These are phyloP conservation scores for Cylas formicarius DNA, from an alignment of 1,140 invertebrate species.

Conservation along the genomic window DNA sequence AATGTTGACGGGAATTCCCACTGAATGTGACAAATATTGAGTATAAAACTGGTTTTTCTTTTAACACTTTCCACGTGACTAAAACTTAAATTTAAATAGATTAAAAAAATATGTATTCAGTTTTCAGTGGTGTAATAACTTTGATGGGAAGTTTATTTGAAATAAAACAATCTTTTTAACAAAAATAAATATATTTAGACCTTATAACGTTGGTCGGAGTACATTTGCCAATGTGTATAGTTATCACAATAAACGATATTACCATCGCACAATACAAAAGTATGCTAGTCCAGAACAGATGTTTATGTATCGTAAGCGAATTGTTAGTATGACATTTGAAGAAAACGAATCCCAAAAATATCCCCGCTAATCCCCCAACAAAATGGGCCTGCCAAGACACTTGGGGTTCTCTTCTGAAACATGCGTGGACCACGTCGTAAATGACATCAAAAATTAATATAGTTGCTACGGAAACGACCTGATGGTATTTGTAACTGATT, in stretches of 20 bases:
- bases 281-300: slow-evolving; percentile 25
- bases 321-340: slow-evolving; percentile 31
- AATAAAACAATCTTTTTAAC: slow-evolving; percentile 18
- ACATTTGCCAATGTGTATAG: slow-evolving; percentile 31
- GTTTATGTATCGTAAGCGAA: slow-evolving; percentile 7
- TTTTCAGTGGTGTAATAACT: too few species aligned
- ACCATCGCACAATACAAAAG: slow-evolving; percentile 24
- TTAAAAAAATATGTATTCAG: too few species aligned
- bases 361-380: slow-evolving; percentile 69
- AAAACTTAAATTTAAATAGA: too few species aligned
- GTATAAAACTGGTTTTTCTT: too few species aligned
- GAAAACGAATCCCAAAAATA: slow-evolving; percentile 63
- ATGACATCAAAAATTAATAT: slow-evolving; percentile 53
- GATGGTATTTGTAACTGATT: slow-evolving; percentile 51
- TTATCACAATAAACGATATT: slow-evolving; percentile 26
- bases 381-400: slow-evolving; percentile 70
- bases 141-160: too few species aligned
- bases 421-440: slow-evolving; percentile 44
- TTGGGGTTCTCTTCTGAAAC: slow-evolving; percentile 43
- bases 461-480: slow-evolving; percentile 52
- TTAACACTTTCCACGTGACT: too few species aligned
- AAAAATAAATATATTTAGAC: slow-evolving; percentile 25
- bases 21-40: too few species aligned
- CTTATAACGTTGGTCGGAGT: slow-evolving; percentile 23
- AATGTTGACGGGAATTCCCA: too few species aligned